Evolutionary conservation across 2,113 vertebrate genomes (phyloP).

Genomic region (Syngnathoides biaculeatus): DNA sequence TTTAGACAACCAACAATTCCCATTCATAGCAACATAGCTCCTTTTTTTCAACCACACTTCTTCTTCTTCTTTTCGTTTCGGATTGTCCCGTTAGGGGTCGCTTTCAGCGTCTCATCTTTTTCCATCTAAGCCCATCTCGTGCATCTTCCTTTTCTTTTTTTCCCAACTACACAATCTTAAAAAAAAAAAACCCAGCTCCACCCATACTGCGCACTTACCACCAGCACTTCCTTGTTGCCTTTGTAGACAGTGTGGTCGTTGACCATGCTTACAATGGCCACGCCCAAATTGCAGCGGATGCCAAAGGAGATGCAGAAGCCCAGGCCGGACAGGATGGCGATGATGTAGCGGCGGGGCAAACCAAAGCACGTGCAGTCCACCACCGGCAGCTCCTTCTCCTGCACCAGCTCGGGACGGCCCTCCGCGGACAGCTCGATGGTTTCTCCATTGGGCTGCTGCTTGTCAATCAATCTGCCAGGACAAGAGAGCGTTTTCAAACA

Average conservation of each 20-base stretch:
- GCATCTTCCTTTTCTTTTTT: no score
- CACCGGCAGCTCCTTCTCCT: conserved; percentile 84
- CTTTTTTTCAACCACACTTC: no score
- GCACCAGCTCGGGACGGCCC: conserved; percentile 77
- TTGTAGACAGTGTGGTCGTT: conserved; percentile 85
- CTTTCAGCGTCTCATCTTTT: no score
- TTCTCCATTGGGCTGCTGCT: conserved; percentile 82
- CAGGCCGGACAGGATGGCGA: conserved; percentile 88
- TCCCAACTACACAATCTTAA: background rate
- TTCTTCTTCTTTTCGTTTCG: no score
- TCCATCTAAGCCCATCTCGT: background rate
- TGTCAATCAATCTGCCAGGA: conserved; percentile 79
- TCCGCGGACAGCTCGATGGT: conserved; percentile 86
- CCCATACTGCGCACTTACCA: conserved; percentile 65
- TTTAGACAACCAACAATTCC: no score
- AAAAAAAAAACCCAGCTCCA: background rate
- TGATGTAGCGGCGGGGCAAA: conserved; percentile 86
- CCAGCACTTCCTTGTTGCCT: conserved; percentile 82
- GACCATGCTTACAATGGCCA: conserved; percentile 95
- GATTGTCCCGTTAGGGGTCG: no score
- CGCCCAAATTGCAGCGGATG: conserved; percentile 90
- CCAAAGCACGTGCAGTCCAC: conserved; percentile 91
- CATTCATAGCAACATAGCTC: no score
- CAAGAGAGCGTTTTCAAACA: background rate
- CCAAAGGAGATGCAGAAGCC: conserved; percentile 95